Conservation (phyloP, 2,113 vertebrate genomes). For the Taxidea taxus region DNA sequence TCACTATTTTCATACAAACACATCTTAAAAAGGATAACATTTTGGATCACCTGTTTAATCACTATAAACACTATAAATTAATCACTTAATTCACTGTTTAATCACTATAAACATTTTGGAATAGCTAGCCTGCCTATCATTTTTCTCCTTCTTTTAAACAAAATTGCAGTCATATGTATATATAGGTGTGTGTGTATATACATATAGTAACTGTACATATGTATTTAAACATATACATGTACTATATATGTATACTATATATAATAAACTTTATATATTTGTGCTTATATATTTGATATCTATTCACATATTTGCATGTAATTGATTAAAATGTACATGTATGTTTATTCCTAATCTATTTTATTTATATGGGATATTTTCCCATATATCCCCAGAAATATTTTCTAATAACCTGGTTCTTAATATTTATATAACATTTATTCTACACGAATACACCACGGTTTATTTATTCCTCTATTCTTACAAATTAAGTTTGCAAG, state of each 20-base stretch:
- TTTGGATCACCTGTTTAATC: background rate
- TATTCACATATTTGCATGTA: background rate
- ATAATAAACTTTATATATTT: background rate
- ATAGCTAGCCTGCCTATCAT: background rate
- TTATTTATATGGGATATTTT: background rate
- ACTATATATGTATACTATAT: background rate
- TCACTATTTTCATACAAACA: background rate
- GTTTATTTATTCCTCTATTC: background rate
- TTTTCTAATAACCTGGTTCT: background rate
- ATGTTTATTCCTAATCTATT: background rate
- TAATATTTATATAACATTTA: background rate
- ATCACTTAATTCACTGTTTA: background rate
- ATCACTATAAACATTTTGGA: background rate
- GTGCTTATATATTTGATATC: background rate
- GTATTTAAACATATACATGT: background rate
- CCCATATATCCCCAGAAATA: background rate
- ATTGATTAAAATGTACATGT: background rate
- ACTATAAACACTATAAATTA: background rate
- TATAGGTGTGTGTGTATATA: background rate
- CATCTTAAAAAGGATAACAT: background rate
- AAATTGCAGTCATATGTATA: background rate
- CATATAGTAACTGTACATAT: background rate
- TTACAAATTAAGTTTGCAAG: background rate
- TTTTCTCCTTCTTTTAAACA: background rate
- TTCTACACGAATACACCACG: background rate